These are phyloP conservation scores for Eupithecia dodoneata DNA, from an alignment of 2,888 invertebrate species.

Conservation along the genomic window DNA sequence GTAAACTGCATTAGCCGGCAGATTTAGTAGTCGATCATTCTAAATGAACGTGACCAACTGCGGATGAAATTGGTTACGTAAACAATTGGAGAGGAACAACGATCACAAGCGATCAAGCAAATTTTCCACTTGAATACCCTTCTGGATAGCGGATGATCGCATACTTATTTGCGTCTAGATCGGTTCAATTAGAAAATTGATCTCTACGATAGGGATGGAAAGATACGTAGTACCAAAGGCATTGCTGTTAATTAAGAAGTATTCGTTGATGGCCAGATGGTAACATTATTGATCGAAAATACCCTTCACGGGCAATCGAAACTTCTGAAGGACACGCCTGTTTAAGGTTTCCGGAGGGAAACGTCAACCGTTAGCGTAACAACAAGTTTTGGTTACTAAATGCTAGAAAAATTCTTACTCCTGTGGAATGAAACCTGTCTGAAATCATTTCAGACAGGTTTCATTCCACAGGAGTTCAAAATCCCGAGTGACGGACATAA, in stretches of 20 bases:
- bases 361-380: too few species aligned
- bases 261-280: neutral
- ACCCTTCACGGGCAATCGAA: neutral
- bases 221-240: neutral
- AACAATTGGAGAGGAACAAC: neutral
- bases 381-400: neutral
- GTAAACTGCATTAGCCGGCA: slow-evolving; percentile 4
- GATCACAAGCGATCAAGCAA: slow-evolving; percentile 7
- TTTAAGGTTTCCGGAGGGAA: neutral
- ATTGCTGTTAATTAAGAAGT: neutral
- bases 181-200: slow-evolving; percentile 26
- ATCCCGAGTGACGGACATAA: neutral
- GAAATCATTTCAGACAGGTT: neutral
- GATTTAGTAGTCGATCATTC: neutral
- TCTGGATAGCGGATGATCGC: neutral
- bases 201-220: slow-evolving; percentile 3
- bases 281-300: slow-evolving; percentile 17
- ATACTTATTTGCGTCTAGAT: slow-evolving; percentile 10
- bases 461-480: neutral
- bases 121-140: slow-evolving; percentile 15
- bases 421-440: too few species aligned
- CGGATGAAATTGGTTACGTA: slow-evolving; percentile 2
- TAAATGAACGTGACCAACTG: neutral
- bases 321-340: neutral
- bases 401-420: neutral